Evolutionary conservation across 2,797 vertebrate species (phyloP).

Genomic region (Tragelaphus oryx): DNA sequence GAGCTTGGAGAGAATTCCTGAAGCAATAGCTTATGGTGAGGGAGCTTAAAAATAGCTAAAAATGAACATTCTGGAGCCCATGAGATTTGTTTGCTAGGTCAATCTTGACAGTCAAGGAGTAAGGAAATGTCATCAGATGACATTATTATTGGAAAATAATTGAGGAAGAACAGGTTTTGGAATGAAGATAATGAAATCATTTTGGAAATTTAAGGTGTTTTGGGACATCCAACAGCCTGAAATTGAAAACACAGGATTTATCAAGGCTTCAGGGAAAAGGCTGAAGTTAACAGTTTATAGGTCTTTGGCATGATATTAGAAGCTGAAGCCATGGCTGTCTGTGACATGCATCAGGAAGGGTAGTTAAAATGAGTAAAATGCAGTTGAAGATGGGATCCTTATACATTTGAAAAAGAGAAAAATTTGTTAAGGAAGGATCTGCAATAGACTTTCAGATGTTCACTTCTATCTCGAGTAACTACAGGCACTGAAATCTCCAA

Average conservation of each 20-base stretch:
- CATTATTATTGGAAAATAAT: not conserved
- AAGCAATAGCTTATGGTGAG: not conserved
- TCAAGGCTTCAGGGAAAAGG: not conserved
- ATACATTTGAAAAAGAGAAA: not conserved
- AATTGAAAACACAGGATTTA: not conserved
- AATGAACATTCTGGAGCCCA: not conserved
- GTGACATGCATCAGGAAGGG: not conserved
- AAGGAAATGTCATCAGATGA: not conserved
- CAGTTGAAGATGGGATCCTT: not conserved
- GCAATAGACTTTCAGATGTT: not conserved
- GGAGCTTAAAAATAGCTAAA: not conserved
- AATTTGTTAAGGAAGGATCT: not conserved
- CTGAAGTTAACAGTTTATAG: not conserved
- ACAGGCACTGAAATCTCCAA: not conserved
- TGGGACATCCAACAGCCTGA: not conserved
- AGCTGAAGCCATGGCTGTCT: not conserved
- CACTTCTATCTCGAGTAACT: not conserved
- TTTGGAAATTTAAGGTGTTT: not conserved
- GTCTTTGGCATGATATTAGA: not conserved
- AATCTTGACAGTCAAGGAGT: not conserved
- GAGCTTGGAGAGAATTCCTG: not conserved
- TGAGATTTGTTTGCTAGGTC: not conserved
- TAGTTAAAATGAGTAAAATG: not conserved
- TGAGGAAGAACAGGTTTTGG: not conserved
- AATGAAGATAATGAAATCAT: not conserved